Base-by-base conservation (phyloP, 2,888 invertebrate genomes). In the Chloromyia formosa region DNA sequence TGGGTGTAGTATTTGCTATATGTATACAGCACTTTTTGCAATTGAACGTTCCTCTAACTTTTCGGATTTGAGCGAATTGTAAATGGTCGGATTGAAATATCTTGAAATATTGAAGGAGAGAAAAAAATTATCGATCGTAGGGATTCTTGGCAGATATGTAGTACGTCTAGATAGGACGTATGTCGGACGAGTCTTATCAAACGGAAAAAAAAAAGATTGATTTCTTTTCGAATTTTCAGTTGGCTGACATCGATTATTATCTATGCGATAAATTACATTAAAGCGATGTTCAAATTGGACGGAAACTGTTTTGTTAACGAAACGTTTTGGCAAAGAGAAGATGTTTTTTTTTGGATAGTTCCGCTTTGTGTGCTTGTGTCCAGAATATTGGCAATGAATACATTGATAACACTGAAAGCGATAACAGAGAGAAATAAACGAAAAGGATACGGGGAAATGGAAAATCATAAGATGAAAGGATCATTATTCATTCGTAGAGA, bases 171-270 rank as follows among this genome's bases (percentile, higher is more conserved):
- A 35, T 35, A 35, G 27, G 27, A 35, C 27, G 27, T 35, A 7
- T 35, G 27, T 35, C 27, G 27, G 27, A 35, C 27, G 27, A 35
- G 27, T 35, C 7, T 35, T 35, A 35, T 35, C 27, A 35, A 35
- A 35, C 27, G 3, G 27, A 35, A 62, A n/a, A n/a, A 35, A 40
- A 35, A 62, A 40, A 62, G 62, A 62, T 62, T 62, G 62, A 62
- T 62, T 62, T 40, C 62, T 62, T 62, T 62, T 62, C 40, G 62
- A 40, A 62, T n/a, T 40, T 40, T 62, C 40, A n/a, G 16, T 62
- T 62, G 62, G 62, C 62, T 62, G 18, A 23, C 62, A 23, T 62
- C 62, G 40, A 40, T 62, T 62, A 62, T 62, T 40, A 62, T 62
- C 35, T 35, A 4, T 27, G 4, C 40, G 62, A 62, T 62, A 62